Conservation (phyloP, 2,113 vertebrate genomes). For the Thermophis baileyi region DNA sequence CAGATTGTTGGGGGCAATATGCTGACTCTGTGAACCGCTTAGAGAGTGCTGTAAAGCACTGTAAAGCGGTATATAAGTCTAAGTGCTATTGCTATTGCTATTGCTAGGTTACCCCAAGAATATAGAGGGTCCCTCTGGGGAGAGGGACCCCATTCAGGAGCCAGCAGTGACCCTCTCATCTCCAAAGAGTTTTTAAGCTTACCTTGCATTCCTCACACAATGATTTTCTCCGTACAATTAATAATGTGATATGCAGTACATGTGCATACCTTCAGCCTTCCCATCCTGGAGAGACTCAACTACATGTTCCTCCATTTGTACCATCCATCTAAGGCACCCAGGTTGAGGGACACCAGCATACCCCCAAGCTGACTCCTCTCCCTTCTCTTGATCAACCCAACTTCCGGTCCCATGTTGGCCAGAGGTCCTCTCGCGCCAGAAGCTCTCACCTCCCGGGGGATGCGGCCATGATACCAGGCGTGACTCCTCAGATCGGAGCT, state of each 20-base stretch:
- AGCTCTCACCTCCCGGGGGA: constrained; percentile 89
- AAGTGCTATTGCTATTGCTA: too few relatives aligned
- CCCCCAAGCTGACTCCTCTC: too few relatives aligned
- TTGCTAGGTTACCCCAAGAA: neutral
- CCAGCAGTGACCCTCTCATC: neutral
- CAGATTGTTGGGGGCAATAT: too few relatives aligned
- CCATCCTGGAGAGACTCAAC: neutral
- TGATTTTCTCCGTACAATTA: neutral
- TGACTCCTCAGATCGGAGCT: constrained; percentile 93
- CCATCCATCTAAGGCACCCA: neutral
- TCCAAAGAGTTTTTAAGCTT: neutral
- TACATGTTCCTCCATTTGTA: neutral
- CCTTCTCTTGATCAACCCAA: neutral
- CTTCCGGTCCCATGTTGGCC: accelerated
- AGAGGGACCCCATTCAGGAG: neutral
- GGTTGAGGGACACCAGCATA: neutral
- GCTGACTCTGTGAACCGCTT: too few relatives aligned
- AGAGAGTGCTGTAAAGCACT: too few relatives aligned
- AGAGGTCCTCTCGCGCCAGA: neutral
- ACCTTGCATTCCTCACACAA: neutral
- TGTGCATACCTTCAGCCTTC: neutral
- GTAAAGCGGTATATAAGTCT: too few relatives aligned
- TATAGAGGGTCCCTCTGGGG: neutral
- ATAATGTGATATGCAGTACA: neutral
- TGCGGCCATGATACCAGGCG: constrained; percentile 97